Evolutionary conservation across 2,113 vertebrate species (phyloP), one percentile per base, ranked within the genome.

Genomic region (Gulo gulo): DNA sequence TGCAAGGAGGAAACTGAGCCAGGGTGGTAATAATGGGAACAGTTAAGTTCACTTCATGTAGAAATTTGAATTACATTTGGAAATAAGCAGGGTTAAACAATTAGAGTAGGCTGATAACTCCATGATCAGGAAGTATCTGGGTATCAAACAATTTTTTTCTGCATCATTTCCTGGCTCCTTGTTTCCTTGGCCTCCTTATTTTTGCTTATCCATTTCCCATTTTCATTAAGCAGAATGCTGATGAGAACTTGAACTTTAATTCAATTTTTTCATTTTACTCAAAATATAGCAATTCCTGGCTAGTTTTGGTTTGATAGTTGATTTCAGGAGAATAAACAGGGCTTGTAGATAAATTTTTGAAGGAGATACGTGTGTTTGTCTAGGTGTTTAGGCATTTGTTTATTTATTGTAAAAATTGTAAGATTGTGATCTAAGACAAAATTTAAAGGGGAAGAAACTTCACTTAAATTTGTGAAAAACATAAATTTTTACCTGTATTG

Each of bases 391-490:
- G 45, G 59, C 2, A 94, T 34, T 5, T 45, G n/a, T 36, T 82
- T 31, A 34, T 65, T 83, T 31, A 29, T 76, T 61, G 9, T 61
- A 71, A 96, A 96, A 94, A 88, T 9, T 52, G 2, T 23, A 87
- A 81, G 65, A 83, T n/a, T 88, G 42, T 88, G 34, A 61, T 55
- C 13, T 57, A 71, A 96, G 29, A 71, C 67, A 63, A 94, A 94
- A 16, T 82, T 80, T 59, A 31, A 93, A 93, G 47, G 21, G 29
- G 59, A 59, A 82, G 50, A 74, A 57, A 47, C 20, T 90, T 7
- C 31, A 63, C 96, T 85, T 83, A 93, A 90, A 24, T 84, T 95
- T 80, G 42, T 89, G 67, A 83, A 74, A 95, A 89, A 34, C 16
- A 47, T 45, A 18, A 67, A 57, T 92, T 86, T 82, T 69, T 11